phyloP scores from a whole-genome alignment of 2,113 vertebrate genomes.

The Psittacula cyanocephala region DNA sequence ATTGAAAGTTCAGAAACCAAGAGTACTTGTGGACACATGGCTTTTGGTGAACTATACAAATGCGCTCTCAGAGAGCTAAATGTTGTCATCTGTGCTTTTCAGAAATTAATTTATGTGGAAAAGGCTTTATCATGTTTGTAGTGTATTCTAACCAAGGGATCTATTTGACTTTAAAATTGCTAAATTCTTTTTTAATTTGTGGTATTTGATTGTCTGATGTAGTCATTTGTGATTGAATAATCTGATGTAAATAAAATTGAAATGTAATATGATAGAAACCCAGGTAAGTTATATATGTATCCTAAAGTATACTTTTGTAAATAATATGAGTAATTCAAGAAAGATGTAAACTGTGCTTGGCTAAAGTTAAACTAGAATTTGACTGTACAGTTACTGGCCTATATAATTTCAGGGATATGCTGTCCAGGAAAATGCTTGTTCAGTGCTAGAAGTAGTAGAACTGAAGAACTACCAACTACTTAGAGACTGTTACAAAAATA shows the following conservation, averaged over 20 bases:
- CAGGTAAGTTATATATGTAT: background rate
- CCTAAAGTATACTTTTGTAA: background rate
- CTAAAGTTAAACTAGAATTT: background rate
- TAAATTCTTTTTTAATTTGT: background rate
- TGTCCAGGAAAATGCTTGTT: background rate
- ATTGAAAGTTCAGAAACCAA: background rate
- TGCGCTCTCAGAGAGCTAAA: background rate
- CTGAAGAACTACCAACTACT: background rate
- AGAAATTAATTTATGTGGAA: background rate
- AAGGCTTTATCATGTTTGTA: background rate
- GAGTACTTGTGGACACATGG: background rate
- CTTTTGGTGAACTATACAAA: background rate
- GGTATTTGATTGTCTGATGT: background rate
- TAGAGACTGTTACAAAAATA: background rate
- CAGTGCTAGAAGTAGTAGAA: background rate
- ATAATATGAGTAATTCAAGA: background rate
- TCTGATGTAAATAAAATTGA: background rate
- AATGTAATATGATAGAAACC: background rate
- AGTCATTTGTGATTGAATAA: background rate
- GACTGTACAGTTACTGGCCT: background rate
- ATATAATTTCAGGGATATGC: background rate
- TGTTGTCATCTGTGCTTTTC: background rate
- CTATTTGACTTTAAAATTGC: background rate
- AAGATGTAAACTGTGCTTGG: background rate
- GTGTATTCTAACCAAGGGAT: background rate